Evolutionary conservation across 1,140 invertebrate genomes (phyloP), one percentile per base, ranked within the genome.

Genomic region (Venustaconcha ellipsiformis): DNA sequence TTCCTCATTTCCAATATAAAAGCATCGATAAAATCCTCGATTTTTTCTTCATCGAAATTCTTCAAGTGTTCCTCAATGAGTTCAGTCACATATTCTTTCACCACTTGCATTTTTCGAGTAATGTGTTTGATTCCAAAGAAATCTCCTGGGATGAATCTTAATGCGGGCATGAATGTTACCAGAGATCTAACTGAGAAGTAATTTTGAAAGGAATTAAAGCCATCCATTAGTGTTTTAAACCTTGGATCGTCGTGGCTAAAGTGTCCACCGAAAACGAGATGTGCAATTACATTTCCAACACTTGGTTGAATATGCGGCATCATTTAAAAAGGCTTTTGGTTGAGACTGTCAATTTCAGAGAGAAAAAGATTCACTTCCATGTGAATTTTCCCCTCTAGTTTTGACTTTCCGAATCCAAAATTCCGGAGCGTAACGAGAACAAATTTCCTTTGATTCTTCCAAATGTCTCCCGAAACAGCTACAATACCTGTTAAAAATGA

Each of bases 391-490:
- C 17, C 55, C 20, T 72, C 70, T 13, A 72, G 65, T 62, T 62
- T 72, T 15, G 26, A 68, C 63, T 72, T 78, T 12, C 76, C 76
- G 70, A 72, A 72, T 37, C 74, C 74, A 57, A 76, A 76, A 60
- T 76, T 62, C 65, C 67, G 70, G 14, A 76, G 23, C 14, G 60
- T 76, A 4, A 55, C 66, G n/a, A 71, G 48, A 2, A 62, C 56
- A 67, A 76, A 76, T 26, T 23, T 37, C 8, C 74, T 26, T 20
- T 76, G 68, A 14, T 70, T 65, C 37, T 55, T 70, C 74, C 74
- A 76, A 23, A 18, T 14, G 18, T 76, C 60, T 18, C 57, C 68
- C 20, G 55, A 65, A 14, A 64, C 67, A n/a, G 71, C 58, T 30
- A 55, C 57, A 11, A 76, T 57, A 65, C 74, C 74, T 70, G 14